Percentiles rank a stretch among this genome's conserved stretches.
Evolutionary conservation across 1,140 invertebrate genomes (phyloP).

Genomic region (Zaprionus ornatus): DNA sequence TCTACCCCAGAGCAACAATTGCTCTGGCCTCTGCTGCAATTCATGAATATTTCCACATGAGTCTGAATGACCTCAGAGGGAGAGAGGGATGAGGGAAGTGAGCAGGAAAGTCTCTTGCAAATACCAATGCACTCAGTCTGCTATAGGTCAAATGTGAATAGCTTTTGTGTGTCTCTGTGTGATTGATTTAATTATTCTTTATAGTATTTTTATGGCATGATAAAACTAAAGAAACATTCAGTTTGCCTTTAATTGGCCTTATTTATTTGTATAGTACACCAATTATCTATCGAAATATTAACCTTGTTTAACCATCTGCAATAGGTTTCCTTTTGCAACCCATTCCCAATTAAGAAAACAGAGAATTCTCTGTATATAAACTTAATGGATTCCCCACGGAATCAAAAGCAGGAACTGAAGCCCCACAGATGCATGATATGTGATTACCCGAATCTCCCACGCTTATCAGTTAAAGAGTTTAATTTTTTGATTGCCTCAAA

Average conservation of each 20-base stretch:
- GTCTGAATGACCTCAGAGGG: conserved; percentile 2
- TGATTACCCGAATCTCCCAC: conserved; percentile 21
- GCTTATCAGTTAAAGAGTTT: conserved; percentile 2
- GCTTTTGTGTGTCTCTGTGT: background rate
- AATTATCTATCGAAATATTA: no score
- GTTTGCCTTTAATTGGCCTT: background rate
- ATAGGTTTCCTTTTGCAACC: no score
- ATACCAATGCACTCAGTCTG: background rate
- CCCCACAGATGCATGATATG: no score
- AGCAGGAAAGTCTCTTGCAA: background rate
- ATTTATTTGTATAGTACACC: no score
- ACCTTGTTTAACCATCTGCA: no score
- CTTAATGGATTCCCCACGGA: background rate
- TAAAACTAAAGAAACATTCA: background rate
- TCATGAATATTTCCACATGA: background rate
- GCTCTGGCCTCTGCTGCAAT: background rate
- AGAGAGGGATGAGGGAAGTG: background rate
- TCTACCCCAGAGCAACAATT: background rate
- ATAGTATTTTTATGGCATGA: background rate
- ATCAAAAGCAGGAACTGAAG: background rate
- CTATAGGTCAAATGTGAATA: background rate
- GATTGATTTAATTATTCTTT: background rate
- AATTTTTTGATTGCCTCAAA: conserved; percentile 16
- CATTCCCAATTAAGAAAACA: no score
- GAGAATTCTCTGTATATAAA: no score